These are phyloP conservation scores for Rhimphoctona megacephalus DNA, from an alignment of 2,888 invertebrate genomes.

Conservation along the genomic window DNA sequence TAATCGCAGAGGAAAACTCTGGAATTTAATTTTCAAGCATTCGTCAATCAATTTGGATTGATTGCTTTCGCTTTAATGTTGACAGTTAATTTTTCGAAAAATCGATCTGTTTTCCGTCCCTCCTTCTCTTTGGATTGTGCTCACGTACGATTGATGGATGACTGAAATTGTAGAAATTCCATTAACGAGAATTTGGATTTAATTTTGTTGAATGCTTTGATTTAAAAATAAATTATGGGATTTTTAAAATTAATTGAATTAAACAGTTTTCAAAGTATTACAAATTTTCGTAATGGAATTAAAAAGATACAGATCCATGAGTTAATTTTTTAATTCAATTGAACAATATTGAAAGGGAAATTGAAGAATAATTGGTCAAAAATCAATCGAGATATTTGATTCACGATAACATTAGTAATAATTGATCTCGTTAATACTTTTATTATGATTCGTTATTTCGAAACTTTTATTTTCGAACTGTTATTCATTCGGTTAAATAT, in stretches of 20 bases:
- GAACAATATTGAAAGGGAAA: not conserved
- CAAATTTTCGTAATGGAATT: not conserved
- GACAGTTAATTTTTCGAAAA: not conserved
- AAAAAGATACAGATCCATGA: not conserved
- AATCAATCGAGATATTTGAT: not conserved
- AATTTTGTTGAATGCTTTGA: not conserved
- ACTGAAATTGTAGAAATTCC: not conserved
- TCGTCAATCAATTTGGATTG: conserved; percentile 8
- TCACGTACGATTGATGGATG: not conserved
- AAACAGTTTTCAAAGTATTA: not conserved
- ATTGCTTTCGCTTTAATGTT: conserved; percentile 6
- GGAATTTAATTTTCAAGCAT: not conserved
- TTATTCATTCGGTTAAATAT: not conserved
- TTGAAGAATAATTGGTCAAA: not conserved
- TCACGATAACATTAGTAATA: not conserved
- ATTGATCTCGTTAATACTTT: not conserved
- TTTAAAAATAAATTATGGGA: not conserved
- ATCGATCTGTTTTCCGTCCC: not conserved
- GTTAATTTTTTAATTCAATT: not conserved
- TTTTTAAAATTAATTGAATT: not conserved
- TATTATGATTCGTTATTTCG: not conserved
- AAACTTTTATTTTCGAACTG: not conserved
- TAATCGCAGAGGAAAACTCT: not conserved
- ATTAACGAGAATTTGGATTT: not conserved
- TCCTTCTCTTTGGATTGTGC: not conserved